These are phyloP conservation scores for Bellardia bayeri DNA, from an alignment of 2,888 invertebrate species.

Conservation along the genomic window DNA sequence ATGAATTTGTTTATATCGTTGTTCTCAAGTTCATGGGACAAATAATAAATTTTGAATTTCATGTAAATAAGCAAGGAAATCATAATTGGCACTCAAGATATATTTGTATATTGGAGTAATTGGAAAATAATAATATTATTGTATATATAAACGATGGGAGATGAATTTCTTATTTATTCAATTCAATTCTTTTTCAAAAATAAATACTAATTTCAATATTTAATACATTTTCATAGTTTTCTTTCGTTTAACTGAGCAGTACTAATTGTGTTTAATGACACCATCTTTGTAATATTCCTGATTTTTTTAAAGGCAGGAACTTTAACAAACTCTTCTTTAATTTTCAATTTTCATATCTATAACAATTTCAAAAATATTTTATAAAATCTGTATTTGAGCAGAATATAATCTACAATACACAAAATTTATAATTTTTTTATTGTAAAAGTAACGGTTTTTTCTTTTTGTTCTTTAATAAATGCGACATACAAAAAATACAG, in stretches of 20 bases:
- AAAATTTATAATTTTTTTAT: slow-evolving; percentile 47
- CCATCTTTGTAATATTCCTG: slow-evolving; percentile 66
- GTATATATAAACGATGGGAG: slow-evolving; percentile 41
- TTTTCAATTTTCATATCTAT: slow-evolving; percentile 61
- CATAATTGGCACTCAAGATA: slow-evolving; percentile 58
- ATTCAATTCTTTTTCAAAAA: slow-evolving; percentile 51
- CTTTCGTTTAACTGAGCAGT: slow-evolving; percentile 56
- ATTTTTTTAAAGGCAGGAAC: slow-evolving; percentile 71
- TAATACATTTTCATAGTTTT: slow-evolving; percentile 60
- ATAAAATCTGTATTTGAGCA: slow-evolving; percentile 63
- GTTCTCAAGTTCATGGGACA: neutral
- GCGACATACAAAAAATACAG: slow-evolving; percentile 52
- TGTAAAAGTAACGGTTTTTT: slow-evolving; percentile 47
- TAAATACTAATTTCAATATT: slow-evolving; percentile 57
- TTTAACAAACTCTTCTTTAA: slow-evolving; percentile 59
- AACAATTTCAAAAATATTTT: slow-evolving; percentile 71
- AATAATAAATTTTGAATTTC: slow-evolving; percentile 27
- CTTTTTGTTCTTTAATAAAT: slow-evolving; percentile 55
- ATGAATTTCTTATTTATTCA: slow-evolving; percentile 32
- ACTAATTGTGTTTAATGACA: slow-evolving; percentile 58
- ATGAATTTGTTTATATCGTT: neutral
- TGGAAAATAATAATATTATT: neutral
- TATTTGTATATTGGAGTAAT: slow-evolving; percentile 1
- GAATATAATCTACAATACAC: slow-evolving; percentile 58
- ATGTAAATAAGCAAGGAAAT: slow-evolving; percentile 51